Percentiles rank a stretch among this genome's conserved stretches.
Evolutionary conservation across 2,888 invertebrate genomes (phyloP).

Genomic region (Lasius platythorax): DNA sequence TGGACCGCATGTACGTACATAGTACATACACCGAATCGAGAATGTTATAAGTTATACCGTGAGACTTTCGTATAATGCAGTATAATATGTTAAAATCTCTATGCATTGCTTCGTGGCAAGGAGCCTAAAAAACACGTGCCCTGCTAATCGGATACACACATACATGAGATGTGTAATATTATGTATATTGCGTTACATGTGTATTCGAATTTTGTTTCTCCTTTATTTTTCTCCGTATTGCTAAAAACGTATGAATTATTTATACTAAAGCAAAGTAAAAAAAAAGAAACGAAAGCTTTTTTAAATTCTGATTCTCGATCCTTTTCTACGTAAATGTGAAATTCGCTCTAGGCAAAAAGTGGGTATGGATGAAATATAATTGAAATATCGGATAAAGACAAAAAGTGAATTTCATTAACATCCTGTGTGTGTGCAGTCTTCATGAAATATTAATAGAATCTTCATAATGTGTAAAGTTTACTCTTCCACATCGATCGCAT

Average conservation of each 20-base stretch:
- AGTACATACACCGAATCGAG: conserved; percentile 20
- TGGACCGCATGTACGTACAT: neutral
- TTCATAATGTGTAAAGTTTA: conserved; percentile 10
- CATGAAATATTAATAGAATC: conserved; percentile 14
- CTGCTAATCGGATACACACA: neutral
- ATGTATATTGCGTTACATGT: neutral
- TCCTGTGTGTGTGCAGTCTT: neutral
- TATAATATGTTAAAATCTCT: conserved; percentile 1
- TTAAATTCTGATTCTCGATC: neutral
- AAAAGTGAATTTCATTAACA: conserved; percentile 3
- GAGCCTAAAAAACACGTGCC: conserved; percentile 12
- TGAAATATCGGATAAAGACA: conserved; percentile 1
- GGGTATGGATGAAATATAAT: neutral
- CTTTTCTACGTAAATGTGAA: neutral
- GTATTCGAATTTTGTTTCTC: neutral
- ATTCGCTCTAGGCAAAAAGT: neutral
- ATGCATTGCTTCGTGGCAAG: neutral
- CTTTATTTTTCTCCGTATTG: neutral
- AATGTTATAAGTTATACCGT: conserved; percentile 21
- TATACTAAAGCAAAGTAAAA: neutral
- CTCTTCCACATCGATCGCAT: neutral
- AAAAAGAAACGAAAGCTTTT: neutral
- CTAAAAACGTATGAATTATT: neutral
- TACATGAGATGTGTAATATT: neutral
- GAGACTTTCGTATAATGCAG: conserved; percentile 17